Conservation (phyloP, 2,888 invertebrate genomes). For the Zhuqinia jingwanae region DNA sequence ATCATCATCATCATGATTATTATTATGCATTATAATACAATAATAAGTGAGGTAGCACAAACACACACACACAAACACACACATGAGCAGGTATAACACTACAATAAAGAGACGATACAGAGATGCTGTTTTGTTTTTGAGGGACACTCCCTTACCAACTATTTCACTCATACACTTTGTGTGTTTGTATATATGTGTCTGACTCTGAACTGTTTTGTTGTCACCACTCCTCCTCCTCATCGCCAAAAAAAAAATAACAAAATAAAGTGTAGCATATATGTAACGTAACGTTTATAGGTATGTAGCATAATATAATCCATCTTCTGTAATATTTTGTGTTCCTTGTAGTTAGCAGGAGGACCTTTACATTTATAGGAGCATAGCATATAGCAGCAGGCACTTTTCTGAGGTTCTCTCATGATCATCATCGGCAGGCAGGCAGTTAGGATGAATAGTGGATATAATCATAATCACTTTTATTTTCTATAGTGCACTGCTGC, state of each 20-base stretch:
- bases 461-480: slow-evolving; percentile 61
- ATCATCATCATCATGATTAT: neutral
- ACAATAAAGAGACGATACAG: too few species aligned
- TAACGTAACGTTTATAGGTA: neutral
- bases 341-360: neutral
- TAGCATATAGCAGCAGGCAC: neutral
- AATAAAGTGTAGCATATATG: slow-evolving; percentile 6
- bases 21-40: neutral
- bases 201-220: neutral
- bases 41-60: neutral
- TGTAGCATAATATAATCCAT: neutral
- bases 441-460: slow-evolving; percentile 37
- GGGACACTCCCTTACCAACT: slow-evolving; percentile 71
- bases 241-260: neutral
- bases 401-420: slow-evolving; percentile 10
- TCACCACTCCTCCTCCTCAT: slow-evolving; percentile 45
- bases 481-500: slow-evolving; percentile 48
- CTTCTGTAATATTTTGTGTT: neutral
- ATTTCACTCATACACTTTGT: slow-evolving; percentile 15
- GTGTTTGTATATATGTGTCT: neutral
- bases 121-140: neutral
- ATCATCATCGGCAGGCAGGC: neutral
- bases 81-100: slow-evolving; percentile 45
- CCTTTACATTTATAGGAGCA: slow-evolving; percentile 5
- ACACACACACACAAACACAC: slow-evolving; percentile 20